Base-by-base conservation (phyloP, 2,113 vertebrate species). In the Lonchura striata region DNA sequence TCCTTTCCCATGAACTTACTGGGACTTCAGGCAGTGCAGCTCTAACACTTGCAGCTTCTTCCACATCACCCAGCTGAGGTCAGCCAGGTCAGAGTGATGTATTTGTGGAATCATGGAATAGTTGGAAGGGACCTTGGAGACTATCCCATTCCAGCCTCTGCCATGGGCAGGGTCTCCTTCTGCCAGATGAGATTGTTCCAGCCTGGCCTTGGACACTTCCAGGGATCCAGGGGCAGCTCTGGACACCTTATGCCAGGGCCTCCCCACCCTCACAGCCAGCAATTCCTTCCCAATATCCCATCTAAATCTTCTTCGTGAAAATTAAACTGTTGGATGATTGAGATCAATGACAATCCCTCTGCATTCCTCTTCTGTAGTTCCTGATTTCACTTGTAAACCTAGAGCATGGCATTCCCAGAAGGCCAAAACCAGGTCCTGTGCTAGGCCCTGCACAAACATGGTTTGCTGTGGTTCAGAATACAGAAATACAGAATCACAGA, bases 201-300 rank as follows among this genome's bases (percentile, higher is more conserved):
- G 0, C 11, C 5, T 68, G 53, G 13, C 24, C 16, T 25, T 21
- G 53, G 16, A 0, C n/a, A 35, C 24, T 89, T 0, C 28, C 78
- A 75, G 61, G n/a, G 53, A 41, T 75, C 24, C 42, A 49, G 69
- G 39, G 11, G 3, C 46, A 46, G 60, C 86, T 82, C 37, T 66
- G 69, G 19, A 10, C 13, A 82, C 8, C 53, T 20, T 53, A n/a
- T 4, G 28, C 56, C 41, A 53, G 54, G 22, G 54, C 28, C 18
- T 78, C 0, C 3, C 33, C 37, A 74, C 60, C 13, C 33, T 88
- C 39, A 0, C 20, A n/a, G 19, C 1, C 37, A 60, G 4, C 0
- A 59, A 27, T 53, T 75, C 61, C 23, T 27, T 5, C 53, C 78
- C 31, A 27, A 7, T 2, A 27, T 25, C 39, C 35, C 6, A 6